phyloP scores from a whole-genome alignment of 1,140 invertebrate species.

The Aphaenogaster rudis region DNA sequence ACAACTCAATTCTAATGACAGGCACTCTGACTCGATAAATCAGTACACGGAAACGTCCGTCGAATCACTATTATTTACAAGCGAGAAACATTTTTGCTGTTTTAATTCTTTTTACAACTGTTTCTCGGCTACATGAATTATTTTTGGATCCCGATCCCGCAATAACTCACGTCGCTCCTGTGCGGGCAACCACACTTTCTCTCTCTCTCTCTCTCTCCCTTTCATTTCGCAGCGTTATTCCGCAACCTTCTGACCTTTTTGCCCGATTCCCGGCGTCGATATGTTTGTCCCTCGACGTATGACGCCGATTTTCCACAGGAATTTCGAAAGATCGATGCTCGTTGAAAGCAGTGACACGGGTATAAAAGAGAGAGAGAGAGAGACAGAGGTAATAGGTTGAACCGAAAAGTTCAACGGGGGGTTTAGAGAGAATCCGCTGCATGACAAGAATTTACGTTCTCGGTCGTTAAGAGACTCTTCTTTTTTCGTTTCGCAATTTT shows the following conservation, averaged over 20 bases:
- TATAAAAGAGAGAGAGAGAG: conserved; percentile 2
- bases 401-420: conserved; percentile 23
- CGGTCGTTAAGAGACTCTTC: conserved; percentile 18
- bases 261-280: conserved; percentile 27
- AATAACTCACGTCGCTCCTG: conserved; percentile 42
- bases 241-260: conserved; percentile 35
- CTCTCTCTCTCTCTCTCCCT: neutral
- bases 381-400: neutral
- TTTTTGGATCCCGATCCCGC: conserved; percentile 21
- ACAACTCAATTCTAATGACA: conserved; percentile 41
- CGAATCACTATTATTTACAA: conserved; percentile 33
- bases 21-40: conserved; percentile 32
- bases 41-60: neutral
- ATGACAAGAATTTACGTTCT: conserved; percentile 46
- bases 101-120: conserved; percentile 34
- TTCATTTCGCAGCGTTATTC: conserved; percentile 27
- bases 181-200: neutral
- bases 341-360: conserved; percentile 24
- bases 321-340: conserved; percentile 48
- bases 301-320: conserved; percentile 36
- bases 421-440: conserved; percentile 26
- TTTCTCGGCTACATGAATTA: conserved; percentile 35
- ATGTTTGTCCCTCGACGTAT: conserved; percentile 27
- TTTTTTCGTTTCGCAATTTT: conserved; percentile 40
- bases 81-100: conserved; percentile 30